Evolutionary conservation across 1,140 invertebrate species (phyloP).

Genomic region (Drosophila kanapiae): DNA sequence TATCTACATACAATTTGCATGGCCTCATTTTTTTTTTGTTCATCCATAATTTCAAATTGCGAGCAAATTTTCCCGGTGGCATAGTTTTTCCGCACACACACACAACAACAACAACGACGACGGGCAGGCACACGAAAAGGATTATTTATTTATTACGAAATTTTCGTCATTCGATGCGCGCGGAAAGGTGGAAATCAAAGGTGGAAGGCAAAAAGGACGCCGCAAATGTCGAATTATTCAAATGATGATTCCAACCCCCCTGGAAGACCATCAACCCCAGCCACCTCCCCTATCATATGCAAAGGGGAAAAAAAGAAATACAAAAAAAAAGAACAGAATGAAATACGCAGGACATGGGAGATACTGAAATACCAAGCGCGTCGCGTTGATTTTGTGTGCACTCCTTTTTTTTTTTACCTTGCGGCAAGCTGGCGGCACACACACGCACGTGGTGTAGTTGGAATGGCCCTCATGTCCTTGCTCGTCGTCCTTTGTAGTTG

Average conservation of each 20-base stretch:
- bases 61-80: constrained; percentile 72
- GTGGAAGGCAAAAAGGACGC: constrained; percentile 52
- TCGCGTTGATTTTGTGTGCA: constrained; percentile 78
- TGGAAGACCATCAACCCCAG: constrained; percentile 4
- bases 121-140: constrained; percentile 58
- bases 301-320: constrained; percentile 42
- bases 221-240: constrained; percentile 83
- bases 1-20: constrained; percentile 76
- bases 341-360: constrained; percentile 66
- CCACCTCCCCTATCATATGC: constrained; percentile 60
- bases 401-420: constrained; percentile 72
- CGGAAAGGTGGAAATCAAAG: constrained; percentile 72
- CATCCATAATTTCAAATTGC: constrained; percentile 79
- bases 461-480: constrained; percentile 63
- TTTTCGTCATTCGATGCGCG: constrained; percentile 82
- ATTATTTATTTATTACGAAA: constrained; percentile 83
- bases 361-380: constrained; percentile 45
- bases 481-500: constrained; percentile 75
- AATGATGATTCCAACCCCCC: constrained; percentile 80
- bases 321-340: constrained; percentile 13
- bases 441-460: constrained; percentile 43
- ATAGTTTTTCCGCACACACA: constrained; percentile 60
- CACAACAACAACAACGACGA: constrained; percentile 15
- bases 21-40: constrained; percentile 65
- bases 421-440: constrained; percentile 72